Base-by-base conservation (phyloP, 2,888 invertebrate species). In the Zonitis immaculata region DNA sequence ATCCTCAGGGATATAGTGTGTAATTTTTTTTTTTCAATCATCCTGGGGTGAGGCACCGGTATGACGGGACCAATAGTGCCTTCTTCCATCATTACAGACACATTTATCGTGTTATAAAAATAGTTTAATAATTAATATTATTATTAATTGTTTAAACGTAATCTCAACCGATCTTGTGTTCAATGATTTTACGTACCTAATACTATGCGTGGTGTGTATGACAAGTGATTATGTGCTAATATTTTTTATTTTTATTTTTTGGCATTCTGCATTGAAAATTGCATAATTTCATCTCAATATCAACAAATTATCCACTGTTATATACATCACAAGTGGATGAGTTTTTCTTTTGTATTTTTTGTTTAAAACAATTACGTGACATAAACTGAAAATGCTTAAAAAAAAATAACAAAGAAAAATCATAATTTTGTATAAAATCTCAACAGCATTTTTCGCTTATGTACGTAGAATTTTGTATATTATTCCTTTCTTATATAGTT, bases 161-260 rank as follows among this genome's bases (percentile, higher is more conserved):
- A 68, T 68, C 62, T 72, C 71, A 72, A 71, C 75, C 74, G 69
- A 69, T 70, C 64, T 69, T 70, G 75, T 75, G 75, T 75, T 75
- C 75, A 75, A 71, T 70, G 70, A 72, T 69, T 72, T 68, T 66
- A 66, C 68, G 73, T 74, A 74, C 73, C 73, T 74, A 72, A 61
- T 55, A 65, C 71, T 71, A 63, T 68, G 66, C 66, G 71, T 73
- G 72, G 69, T 73, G 72, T 72, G 69, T 72, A 72, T 71, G 66
- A 73, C 71, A 67, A 63, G 66, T 64, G 66, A 61, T 61, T 58
- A 54, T 52, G 20, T 49, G 45, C 47, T 26, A 52, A 52, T 49
- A 22, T 22, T 22, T 22, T n/a, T n/a, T n/a, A n/a, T n/a, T n/a
- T n/a, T n/a, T n/a, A n/a, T n/a, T n/a, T n/a, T n/a, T n/a, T n/a